Evolutionary conservation across 2,888 invertebrate genomes (phyloP).

Genomic region (Polietes domitor): DNA sequence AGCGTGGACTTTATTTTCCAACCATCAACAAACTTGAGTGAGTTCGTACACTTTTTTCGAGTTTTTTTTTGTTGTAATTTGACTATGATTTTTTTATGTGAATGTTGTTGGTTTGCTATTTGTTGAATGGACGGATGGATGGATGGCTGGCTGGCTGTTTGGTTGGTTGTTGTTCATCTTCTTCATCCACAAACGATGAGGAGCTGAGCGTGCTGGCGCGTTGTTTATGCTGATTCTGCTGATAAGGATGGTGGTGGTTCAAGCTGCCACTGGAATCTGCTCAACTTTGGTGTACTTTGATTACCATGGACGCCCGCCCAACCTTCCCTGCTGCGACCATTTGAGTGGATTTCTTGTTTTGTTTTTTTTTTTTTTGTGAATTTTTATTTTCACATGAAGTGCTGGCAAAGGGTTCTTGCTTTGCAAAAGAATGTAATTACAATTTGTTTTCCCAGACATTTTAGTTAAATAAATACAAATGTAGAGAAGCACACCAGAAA

Average conservation of each 20-base stretch:
- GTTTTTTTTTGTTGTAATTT: background rate
- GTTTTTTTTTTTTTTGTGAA: background rate
- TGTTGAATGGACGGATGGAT: background rate
- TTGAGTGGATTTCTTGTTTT: slow-evolving; percentile 1
- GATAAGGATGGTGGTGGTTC: background rate
- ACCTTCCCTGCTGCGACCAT: too few relatives aligned
- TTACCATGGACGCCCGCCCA: background rate
- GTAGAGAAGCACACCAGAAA: background rate
- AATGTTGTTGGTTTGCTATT: slow-evolving; percentile 9
- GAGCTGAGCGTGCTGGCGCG: background rate
- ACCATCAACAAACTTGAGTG: background rate
- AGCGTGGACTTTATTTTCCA: background rate
- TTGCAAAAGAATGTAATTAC: slow-evolving; percentile 1
- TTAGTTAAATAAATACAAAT: slow-evolving; percentile 27
- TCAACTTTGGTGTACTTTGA: slow-evolving; percentile 11
- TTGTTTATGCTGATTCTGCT: background rate
- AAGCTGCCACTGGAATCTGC: too few relatives aligned
- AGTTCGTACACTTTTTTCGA: background rate
- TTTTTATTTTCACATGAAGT: background rate
- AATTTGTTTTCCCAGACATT: slow-evolving; percentile 37
- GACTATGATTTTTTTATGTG: background rate
- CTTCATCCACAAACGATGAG: background rate
- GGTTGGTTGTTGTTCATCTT: background rate
- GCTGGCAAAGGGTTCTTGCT: background rate
- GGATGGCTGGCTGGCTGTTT: too few relatives aligned